Evolutionary conservation across 2,888 invertebrate species (phyloP).

Genomic region (Phortica magna): DNA sequence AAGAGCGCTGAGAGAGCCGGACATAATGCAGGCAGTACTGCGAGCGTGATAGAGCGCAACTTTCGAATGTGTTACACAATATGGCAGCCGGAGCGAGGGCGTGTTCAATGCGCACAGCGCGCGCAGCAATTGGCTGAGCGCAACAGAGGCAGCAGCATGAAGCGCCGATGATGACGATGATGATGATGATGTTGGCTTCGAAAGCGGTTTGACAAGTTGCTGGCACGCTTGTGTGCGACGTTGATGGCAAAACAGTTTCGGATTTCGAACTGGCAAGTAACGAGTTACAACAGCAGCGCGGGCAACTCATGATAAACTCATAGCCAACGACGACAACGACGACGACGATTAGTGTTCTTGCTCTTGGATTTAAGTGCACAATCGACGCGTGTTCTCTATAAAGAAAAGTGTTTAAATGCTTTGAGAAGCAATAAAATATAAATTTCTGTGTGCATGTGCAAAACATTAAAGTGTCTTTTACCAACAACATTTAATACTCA

Average conservation of each 20-base stretch:
- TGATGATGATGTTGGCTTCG: conserved; percentile 41
- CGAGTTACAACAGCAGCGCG: conserved; percentile 48
- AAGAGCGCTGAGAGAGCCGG: conserved; percentile 34
- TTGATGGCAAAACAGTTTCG: conserved; percentile 75
- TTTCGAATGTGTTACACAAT: conserved; percentile 51
- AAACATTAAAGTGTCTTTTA: no score
- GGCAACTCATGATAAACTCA: conserved; percentile 42
- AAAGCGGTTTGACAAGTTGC: conserved; percentile 56
- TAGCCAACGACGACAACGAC: not conserved
- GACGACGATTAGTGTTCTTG: not conserved
- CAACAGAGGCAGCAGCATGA: no score
- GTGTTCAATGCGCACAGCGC: conserved; percentile 45
- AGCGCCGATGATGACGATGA: conserved; percentile 30
- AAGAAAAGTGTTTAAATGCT: conserved; percentile 3
- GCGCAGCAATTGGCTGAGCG: conserved; percentile 46
- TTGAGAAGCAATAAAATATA: no score
- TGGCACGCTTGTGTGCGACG: conserved; percentile 51
- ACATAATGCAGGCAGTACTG: conserved; percentile 30
- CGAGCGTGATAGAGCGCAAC: conserved; percentile 38
- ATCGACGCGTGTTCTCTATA: conserved; percentile 7
- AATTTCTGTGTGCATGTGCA: no score
- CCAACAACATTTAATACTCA: no score
- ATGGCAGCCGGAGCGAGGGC: conserved; percentile 57
- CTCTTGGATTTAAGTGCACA: not conserved
- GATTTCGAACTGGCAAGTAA: conserved; percentile 75